Conservation (phyloP, 2,888 invertebrate species). For the Caenorhabditis sp. region DNA sequence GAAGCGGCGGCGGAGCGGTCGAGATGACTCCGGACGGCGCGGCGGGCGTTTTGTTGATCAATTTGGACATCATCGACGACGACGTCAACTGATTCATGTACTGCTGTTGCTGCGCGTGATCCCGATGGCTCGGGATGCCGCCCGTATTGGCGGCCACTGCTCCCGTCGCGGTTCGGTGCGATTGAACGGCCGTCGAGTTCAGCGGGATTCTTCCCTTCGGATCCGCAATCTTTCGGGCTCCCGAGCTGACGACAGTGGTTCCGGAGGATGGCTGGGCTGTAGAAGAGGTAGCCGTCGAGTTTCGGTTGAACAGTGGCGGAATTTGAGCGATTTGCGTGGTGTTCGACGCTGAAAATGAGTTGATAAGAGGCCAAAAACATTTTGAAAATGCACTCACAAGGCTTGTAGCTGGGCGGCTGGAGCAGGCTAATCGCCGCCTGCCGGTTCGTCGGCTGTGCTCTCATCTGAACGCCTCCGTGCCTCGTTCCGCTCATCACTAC, state of each 20-base stretch:
- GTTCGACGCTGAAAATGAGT: constrained; percentile 32
- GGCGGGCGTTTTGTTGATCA: constrained; percentile 40
- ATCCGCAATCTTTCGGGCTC: constrained; percentile 58
- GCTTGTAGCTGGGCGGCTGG: constrained; percentile 52
- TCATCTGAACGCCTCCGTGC: constrained; percentile 62
- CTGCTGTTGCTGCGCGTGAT: constrained; percentile 41
- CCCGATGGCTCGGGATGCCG: constrained; percentile 49
- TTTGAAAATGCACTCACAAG: constrained; percentile 35
- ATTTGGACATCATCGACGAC: constrained; percentile 55
- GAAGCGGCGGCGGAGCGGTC: constrained; percentile 20
- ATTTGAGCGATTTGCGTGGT: constrained; percentile 48
- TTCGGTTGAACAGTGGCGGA: constrained; percentile 53
- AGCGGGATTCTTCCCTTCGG: constrained; percentile 64
- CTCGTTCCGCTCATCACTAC: constrained; percentile 55
- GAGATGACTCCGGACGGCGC: constrained; percentile 12
- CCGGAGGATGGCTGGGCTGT: constrained; percentile 21
- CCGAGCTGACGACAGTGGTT: constrained; percentile 46
- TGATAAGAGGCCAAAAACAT: neutral
- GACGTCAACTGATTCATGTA: constrained; percentile 58
- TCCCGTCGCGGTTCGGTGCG: constrained; percentile 55
- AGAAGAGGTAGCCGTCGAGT: constrained; percentile 18
- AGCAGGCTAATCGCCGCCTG: constrained; percentile 44
- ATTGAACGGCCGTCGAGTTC: constrained; percentile 38
- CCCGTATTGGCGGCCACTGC: constrained; percentile 50
- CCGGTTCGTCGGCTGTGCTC: constrained; percentile 58